Percentiles rank a stretch among this genome's conserved stretches.
These are phyloP conservation scores for Phaetusa simplex DNA, from an alignment of 2,113 vertebrate genomes.

Conservation along the genomic window DNA sequence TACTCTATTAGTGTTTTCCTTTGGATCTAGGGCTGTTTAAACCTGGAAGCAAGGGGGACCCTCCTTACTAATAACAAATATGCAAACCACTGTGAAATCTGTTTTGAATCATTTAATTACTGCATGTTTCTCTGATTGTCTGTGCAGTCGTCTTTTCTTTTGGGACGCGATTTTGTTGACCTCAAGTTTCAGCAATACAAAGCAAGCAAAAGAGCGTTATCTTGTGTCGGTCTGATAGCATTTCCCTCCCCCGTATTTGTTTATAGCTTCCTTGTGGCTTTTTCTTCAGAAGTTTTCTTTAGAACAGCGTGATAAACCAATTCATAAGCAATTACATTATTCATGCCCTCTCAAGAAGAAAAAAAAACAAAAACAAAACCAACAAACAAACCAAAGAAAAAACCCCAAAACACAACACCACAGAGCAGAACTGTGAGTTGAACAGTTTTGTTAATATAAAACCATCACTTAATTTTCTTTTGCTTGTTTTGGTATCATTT, in stretches of 20 bases:
- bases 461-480: not conserved
- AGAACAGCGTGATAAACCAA: not conserved
- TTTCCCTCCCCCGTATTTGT: not conserved
- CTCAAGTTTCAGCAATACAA: not conserved
- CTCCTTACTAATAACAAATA: slow-evolving; percentile 32
- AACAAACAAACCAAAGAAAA: no score
- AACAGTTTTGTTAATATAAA: not conserved
- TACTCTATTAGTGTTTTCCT: not conserved
- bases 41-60: not conserved
- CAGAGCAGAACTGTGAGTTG: not conserved
- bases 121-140: slow-evolving; percentile 33
- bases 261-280: not conserved
- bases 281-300: not conserved
- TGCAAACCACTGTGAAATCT: not conserved
- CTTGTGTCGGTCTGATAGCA: not conserved
- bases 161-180: not conserved
- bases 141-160: not conserved
- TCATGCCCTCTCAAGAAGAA: not conserved
- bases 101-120: slow-evolving; percentile 15
- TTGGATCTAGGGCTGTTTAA: not conserved
- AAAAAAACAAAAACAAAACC: not conserved
- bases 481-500: slow-evolving; percentile 33
- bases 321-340: not conserved
- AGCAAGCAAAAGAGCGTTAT: not conserved
- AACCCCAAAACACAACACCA: no score